These are phyloP conservation scores for Trematomus bernacchii DNA, from an alignment of 2,797 vertebrate genomes.

Conservation along the genomic window DNA sequence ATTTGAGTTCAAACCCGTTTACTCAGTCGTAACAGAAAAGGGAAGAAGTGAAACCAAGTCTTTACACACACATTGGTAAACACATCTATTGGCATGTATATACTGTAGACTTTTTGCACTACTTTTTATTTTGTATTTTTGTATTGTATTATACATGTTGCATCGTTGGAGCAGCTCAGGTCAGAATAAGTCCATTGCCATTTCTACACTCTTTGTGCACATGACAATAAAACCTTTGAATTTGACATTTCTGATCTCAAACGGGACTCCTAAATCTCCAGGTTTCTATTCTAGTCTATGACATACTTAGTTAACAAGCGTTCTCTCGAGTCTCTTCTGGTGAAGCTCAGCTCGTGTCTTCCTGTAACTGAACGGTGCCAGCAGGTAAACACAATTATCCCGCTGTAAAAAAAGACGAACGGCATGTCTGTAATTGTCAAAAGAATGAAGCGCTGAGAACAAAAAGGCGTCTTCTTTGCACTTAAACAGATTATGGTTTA, in stretches of 20 bases:
- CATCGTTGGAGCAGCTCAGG: no score
- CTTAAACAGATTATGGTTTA: constrained; percentile 38
- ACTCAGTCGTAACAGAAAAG: no score
- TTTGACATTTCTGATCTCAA: not conserved
- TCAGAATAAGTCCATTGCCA: no score
- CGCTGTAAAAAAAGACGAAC: constrained; percentile 60
- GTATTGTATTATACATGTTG: no score
- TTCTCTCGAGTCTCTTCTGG: not conserved
- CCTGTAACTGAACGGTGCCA: constrained; percentile 24
- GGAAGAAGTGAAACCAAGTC: no score
- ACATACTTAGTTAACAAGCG: not conserved
- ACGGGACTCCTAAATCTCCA: not conserved
- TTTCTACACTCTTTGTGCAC: no score
- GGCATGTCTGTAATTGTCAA: constrained; percentile 56
- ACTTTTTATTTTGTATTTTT: no score
- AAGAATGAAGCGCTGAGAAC: constrained; percentile 51
- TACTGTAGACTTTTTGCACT: no score
- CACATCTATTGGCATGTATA: no score
- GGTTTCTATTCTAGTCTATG: not conserved
- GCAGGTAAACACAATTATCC: constrained; percentile 68
- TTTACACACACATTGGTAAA: no score
- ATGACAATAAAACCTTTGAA: no score
- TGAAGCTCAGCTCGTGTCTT: constrained; percentile 18
- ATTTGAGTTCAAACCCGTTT: no score
- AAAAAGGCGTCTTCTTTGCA: constrained; percentile 8